Conservation (phyloP, 2,888 invertebrate genomes). For the Axea sp. region DNA sequence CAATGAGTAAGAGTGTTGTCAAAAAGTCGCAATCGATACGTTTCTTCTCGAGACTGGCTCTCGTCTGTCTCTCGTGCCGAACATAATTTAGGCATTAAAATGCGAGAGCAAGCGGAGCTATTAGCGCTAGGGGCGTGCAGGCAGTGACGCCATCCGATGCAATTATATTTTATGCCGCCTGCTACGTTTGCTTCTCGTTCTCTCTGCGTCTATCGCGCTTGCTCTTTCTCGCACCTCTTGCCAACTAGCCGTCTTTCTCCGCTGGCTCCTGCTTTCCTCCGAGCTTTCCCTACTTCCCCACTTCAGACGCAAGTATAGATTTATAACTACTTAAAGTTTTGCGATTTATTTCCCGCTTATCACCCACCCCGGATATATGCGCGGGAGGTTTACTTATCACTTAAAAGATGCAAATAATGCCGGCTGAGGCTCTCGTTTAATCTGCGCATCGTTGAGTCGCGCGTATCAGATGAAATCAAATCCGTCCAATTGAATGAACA, state of each 20-base stretch:
- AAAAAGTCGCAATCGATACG: constrained; percentile 61
- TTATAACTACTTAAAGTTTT: constrained; percentile 79
- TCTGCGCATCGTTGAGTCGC: constrained; percentile 68
- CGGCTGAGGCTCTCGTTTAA: constrained; percentile 69
- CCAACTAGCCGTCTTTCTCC: constrained; percentile 42
- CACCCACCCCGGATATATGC: constrained; percentile 76
- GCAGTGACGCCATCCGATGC: constrained; percentile 77
- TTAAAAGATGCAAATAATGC: constrained; percentile 78
- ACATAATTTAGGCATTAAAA: constrained; percentile 79
- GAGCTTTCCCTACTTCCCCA: constrained; percentile 64
- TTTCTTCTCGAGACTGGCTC: constrained; percentile 63
- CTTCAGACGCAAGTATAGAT: constrained; percentile 77
- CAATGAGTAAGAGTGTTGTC: constrained; percentile 39
- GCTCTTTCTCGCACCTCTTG: constrained; percentile 48
- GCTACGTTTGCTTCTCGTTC: constrained; percentile 70
- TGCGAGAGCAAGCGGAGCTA: constrained; percentile 75
- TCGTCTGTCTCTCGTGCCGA: constrained; percentile 76
- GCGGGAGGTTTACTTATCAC: constrained; percentile 79
- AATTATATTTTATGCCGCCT: constrained; percentile 79
- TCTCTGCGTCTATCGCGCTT: constrained; percentile 31
- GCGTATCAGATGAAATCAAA: constrained; percentile 61
- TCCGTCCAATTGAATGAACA: constrained; percentile 37
- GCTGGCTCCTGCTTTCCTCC: constrained; percentile 46
- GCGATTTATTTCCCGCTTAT: constrained; percentile 80
- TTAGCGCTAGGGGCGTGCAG: constrained; percentile 74